Base-by-base conservation (phyloP, 2,888 invertebrate genomes). In the Andrena minutula region DNA sequence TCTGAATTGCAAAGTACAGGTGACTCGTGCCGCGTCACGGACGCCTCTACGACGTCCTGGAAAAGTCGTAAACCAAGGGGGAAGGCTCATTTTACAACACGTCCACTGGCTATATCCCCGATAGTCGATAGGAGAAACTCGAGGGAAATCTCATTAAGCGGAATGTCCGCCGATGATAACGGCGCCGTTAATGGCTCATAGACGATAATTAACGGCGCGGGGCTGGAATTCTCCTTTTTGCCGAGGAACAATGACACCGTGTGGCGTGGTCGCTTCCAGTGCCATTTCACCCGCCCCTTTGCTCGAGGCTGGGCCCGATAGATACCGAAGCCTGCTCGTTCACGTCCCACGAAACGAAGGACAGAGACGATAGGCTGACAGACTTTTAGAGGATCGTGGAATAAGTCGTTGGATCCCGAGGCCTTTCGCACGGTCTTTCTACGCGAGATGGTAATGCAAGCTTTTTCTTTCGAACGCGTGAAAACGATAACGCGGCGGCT, bases 81-180 rank as follows among this genome's bases (percentile, higher is more conserved):
- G 35, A 66, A 78, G 77, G 58, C 69, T 78, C 73, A 47, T 72
- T 85, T 86, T 87, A 82, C 87, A 71, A 61, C 76, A 56, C 28
- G 64, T 66, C 69, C 64, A 49, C 47, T 26, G 74, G 26, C 61
- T 69, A 49, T 75, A 71, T 58, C 60, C 32, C 30, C 70, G 86
- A 79, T 80, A 73, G 79, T 32, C 79, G 88, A 88, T 87, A 79
- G 75, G 73, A 78, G 87, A 82, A 87, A 86, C 87, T 82, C 80
- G 68, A 75, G 81, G 89, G 76, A 90, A 90, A 89, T 86, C 88
- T 90, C 86, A 83, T 89, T 83, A 86, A 85, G 77, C 81, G 75
- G 75, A 86, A 88, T 86, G 84, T 81, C 83, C 83, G 80, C 72
- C 63, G 85, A 88, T 84, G 89, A 89, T 90, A 90, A 90, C 88